Conservation (phyloP, 2,888 invertebrate species). For the Endomychus coccineus region DNA sequence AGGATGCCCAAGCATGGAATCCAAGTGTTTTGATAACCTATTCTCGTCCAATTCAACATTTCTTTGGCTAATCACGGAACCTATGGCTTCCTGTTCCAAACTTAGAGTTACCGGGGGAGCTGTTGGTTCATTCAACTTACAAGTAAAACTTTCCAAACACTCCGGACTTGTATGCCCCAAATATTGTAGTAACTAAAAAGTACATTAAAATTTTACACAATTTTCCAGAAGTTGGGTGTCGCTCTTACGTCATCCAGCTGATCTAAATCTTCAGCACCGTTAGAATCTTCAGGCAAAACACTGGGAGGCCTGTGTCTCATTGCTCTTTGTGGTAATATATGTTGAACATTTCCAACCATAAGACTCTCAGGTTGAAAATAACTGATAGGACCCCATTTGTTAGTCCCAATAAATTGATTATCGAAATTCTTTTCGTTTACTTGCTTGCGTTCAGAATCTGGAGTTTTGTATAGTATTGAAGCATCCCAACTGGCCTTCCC, state of each 20-base stretch:
- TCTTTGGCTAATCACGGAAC: slow-evolving; percentile 74
- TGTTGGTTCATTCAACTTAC: slow-evolving; percentile 72
- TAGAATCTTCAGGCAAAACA: slow-evolving; percentile 71
- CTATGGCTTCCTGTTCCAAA: slow-evolving; percentile 78
- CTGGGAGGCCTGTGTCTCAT: slow-evolving; percentile 66
- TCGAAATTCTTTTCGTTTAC: too few species aligned
- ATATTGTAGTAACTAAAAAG: slow-evolving; percentile 70
- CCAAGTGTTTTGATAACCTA: slow-evolving; percentile 31
- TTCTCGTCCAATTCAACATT: slow-evolving; percentile 72
- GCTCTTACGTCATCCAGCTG: slow-evolving; percentile 80
- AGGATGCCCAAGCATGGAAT: slow-evolving; percentile 37
- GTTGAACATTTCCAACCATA: slow-evolving; percentile 26
- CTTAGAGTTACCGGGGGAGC: slow-evolving; percentile 66
- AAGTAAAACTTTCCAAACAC: slow-evolving; percentile 59
- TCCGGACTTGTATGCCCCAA: slow-evolving; percentile 90
- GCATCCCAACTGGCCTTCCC: slow-evolving; percentile 97
- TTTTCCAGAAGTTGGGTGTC: slow-evolving; percentile 2
- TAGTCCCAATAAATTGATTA: neutral
- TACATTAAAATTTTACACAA: slow-evolving; percentile 8
- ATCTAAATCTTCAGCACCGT: slow-evolving; percentile 80
- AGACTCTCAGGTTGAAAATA: slow-evolving; percentile 38
- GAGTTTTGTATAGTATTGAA: slow-evolving; percentile 78
- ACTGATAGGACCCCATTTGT: slow-evolving; percentile 19
- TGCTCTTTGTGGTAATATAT: slow-evolving; percentile 54
- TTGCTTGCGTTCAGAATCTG: slow-evolving; percentile 46